These are phyloP conservation scores for Mamestra configurata DNA, from an alignment of 1,140 invertebrate species.

Conservation along the genomic window DNA sequence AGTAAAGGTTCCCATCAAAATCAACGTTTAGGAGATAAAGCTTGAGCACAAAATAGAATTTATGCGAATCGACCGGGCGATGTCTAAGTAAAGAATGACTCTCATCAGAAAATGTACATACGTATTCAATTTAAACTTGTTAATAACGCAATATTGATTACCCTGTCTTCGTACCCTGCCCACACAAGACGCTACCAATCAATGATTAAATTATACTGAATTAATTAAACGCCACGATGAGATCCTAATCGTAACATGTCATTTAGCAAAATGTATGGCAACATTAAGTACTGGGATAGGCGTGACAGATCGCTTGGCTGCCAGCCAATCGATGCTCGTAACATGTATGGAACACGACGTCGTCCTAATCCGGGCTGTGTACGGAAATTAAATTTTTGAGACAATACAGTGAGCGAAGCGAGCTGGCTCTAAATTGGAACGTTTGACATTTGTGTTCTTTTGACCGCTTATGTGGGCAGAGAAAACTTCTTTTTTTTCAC, in stretches of 20 bases:
- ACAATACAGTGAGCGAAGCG: slow-evolving; percentile 21
- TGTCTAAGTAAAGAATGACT: neutral
- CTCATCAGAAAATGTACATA: neutral
- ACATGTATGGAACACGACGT: slow-evolving; percentile 1
- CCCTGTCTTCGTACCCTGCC: neutral
- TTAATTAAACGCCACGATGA: slow-evolving; percentile 34
- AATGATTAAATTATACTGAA: slow-evolving; percentile 23
- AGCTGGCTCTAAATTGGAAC: slow-evolving; percentile 15
- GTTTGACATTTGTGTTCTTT: slow-evolving; percentile 11
- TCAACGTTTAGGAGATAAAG: neutral
- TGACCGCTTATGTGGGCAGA: neutral
- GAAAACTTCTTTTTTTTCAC: neutral
- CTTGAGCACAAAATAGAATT: neutral
- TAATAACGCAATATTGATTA: neutral
- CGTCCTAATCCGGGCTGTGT: slow-evolving; percentile 18
- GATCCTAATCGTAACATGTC: slow-evolving; percentile 30
- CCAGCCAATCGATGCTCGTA: slow-evolving; percentile 23
- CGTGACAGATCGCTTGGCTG: slow-evolving; percentile 34
- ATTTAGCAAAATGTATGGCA: slow-evolving; percentile 32
- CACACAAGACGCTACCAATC: neutral
- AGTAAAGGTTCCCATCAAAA: neutral
- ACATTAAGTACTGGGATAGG: slow-evolving; percentile 11
- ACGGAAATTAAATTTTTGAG: slow-evolving; percentile 41
- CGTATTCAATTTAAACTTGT: neutral
- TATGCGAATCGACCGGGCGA: neutral